A percentile compares a stretch with the other conserved stretches of the same genome.
Evolutionary conservation across 2,113 vertebrate genomes (phyloP).

Genomic region (Procavia capensis): DNA sequence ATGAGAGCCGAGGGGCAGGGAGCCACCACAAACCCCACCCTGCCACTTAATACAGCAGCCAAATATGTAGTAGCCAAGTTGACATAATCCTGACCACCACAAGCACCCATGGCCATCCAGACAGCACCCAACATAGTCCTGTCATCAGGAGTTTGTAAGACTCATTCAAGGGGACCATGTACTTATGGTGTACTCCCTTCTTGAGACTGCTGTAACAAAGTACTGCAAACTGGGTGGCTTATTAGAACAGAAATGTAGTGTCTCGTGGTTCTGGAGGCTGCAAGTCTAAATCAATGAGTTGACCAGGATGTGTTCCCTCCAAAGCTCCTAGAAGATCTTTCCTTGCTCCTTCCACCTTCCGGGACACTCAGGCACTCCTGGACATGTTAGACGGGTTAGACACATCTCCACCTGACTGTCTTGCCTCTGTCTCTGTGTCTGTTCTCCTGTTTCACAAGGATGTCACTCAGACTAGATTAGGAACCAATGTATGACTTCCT

Average conservation of each 20-base stretch:
- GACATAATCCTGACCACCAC: no score
- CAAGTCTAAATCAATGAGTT: neutral
- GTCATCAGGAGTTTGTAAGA: neutral
- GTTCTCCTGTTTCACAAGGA: neutral
- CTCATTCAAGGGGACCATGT: neutral
- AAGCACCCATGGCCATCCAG: neutral
- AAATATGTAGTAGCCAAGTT: no score
- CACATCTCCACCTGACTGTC: neutral
- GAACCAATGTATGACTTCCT: neutral
- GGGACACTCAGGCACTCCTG: neutral
- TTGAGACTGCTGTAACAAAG: neutral
- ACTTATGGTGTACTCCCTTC: neutral
- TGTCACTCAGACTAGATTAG: neutral
- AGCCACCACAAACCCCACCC: no score
- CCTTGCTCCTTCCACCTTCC: neutral
- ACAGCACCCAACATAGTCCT: no score
- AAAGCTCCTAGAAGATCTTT: neutral
- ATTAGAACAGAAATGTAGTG: neutral
- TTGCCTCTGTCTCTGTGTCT: neutral
- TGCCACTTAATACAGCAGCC: no score
- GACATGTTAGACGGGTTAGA: no score
- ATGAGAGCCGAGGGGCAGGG: no score
- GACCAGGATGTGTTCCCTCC: neutral
- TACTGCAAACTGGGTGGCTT: neutral
- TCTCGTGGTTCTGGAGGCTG: neutral